A percentile compares a stretch with the other conserved stretches of the same genome.
phyloP scores from a whole-genome alignment of 2,797 vertebrate species.

The Microtus californicus region DNA sequence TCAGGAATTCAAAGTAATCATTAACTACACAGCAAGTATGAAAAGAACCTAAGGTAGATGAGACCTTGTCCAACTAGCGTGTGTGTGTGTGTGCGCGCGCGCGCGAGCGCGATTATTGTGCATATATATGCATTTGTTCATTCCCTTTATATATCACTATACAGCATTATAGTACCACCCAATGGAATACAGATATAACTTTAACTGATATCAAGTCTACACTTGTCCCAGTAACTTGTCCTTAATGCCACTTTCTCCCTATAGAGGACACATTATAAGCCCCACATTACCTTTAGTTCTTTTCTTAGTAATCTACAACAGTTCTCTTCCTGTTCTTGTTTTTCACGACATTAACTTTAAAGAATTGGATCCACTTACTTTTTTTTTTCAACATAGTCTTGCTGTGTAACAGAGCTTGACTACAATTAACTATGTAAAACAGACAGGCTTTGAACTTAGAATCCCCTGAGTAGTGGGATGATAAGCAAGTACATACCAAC shows the following conservation, averaged over 20 bases:
- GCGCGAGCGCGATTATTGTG: no score
- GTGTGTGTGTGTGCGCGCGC: no score
- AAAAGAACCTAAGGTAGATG: neutral
- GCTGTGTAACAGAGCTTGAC: neutral
- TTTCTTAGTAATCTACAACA: constrained; percentile 3
- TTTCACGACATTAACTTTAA: neutral
- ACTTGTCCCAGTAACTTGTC: constrained; percentile 12
- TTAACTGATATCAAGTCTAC: neutral
- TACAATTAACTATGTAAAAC: neutral
- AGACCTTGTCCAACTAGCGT: neutral
- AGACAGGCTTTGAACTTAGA: neutral
- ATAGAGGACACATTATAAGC: neutral
- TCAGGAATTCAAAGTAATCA: neutral
- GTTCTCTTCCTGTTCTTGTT: neutral
- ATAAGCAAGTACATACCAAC: neutral
- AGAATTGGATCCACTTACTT: neutral
- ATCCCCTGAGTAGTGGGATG: neutral
- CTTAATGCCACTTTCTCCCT: neutral
- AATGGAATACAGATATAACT: constrained; percentile 2
- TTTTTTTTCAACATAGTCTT: neutral
- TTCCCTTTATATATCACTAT: neutral
- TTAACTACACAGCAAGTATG: neutral
- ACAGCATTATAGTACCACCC: neutral
- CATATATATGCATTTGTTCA: neutral
- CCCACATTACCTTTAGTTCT: neutral